Percentiles rank a stretch among this genome's conserved stretches.
Conservation (phyloP, 2,797 vertebrate genomes). For the Oreonectes daqikongensis region DNA sequence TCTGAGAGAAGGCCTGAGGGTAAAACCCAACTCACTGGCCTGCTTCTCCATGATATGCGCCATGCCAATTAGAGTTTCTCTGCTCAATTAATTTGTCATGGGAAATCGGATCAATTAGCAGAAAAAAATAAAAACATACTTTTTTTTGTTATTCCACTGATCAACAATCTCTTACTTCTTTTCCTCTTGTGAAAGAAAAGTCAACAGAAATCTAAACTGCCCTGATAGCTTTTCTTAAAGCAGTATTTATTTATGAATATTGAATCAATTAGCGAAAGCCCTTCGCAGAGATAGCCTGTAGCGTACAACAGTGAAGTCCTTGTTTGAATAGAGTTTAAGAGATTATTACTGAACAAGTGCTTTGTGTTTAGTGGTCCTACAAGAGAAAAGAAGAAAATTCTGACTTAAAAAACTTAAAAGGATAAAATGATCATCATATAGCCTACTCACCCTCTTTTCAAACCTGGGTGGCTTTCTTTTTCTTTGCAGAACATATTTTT, state of each 20-base stretch:
- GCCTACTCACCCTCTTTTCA: too few species aligned
- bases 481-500: too few species aligned
- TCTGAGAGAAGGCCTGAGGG: constrained; percentile 51
- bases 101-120: constrained; percentile 64
- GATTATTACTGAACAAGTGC: constrained; percentile 44
- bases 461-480: too few species aligned
- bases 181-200: constrained; percentile 46
- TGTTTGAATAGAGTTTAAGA: constrained; percentile 47
- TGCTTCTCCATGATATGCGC: constrained; percentile 56
- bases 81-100: constrained; percentile 62
- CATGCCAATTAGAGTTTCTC: constrained; percentile 65
- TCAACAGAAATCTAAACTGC: constrained; percentile 37
- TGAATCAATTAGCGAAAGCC: constrained; percentile 55
- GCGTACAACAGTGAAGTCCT: constrained; percentile 17
- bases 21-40: constrained; percentile 48
- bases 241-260: constrained; percentile 57
- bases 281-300: constrained; percentile 44
- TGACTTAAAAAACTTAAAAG: too few species aligned
- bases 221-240: constrained; percentile 43
- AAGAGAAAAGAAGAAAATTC: constrained; percentile 34
- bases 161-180: constrained; percentile 19
- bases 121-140: constrained; percentile 56
- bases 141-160: constrained; percentile 33
- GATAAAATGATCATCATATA: too few species aligned
- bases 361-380: constrained; percentile 26